Evolutionary conservation across 2,113 vertebrate genomes (phyloP).

Genomic region (Scytalopus superciliaris): DNA sequence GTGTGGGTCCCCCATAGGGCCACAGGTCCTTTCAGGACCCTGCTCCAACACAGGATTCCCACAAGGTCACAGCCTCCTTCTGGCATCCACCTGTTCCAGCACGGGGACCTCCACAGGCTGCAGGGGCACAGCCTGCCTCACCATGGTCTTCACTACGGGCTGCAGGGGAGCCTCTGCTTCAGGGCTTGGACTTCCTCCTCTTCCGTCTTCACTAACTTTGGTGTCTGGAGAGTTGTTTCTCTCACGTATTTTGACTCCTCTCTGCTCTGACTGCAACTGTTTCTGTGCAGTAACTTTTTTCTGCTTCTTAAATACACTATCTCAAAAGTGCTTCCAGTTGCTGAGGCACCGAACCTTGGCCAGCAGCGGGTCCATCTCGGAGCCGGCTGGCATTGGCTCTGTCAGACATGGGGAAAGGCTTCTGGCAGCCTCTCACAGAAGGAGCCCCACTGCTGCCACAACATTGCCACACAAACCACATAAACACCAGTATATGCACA

Average conservation of each 20-base stretch:
- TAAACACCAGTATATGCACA: neutral
- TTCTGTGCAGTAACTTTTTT: neutral
- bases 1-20: no score
- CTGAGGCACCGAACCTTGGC: neutral
- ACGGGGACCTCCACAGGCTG: neutral
- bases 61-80: neutral
- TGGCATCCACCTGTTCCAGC: neutral
- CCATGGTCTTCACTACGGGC: no score
- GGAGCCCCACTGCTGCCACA: neutral
- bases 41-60: neutral
- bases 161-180: neutral
- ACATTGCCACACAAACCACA: neutral
- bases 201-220: neutral
- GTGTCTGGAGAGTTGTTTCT: neutral
- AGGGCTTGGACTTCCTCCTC: neutral
- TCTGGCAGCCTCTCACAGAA: neutral
- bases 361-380: neutral
- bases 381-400: neutral
- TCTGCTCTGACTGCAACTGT: neutral
- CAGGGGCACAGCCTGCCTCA: no score
- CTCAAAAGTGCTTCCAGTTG: neutral
- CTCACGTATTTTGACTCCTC: neutral
- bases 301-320: neutral
- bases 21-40: neutral
- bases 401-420: neutral